Evolutionary conservation across 92 coral and sea anemone genomes (phyloP).

Genomic region (Muricea muricata): DNA sequence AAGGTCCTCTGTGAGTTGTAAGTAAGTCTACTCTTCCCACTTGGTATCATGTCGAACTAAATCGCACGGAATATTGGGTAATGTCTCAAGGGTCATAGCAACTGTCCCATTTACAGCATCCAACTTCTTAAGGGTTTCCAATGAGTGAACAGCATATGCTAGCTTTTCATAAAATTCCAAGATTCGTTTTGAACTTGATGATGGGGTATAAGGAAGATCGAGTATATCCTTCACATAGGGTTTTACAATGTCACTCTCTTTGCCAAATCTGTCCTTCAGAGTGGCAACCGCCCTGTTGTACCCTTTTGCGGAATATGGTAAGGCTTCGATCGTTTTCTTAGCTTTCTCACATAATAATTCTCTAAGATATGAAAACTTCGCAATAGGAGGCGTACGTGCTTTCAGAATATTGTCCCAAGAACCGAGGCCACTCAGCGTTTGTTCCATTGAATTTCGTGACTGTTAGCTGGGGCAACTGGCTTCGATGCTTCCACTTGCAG

Average conservation of each 20-base stretch:
- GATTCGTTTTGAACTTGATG: conserved; percentile 2
- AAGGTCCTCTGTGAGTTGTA: too few species aligned
- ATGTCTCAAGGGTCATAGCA: neutral
- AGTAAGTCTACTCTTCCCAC: neutral
- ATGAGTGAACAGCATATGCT: neutral
- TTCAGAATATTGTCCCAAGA: neutral
- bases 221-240: conserved; percentile 34
- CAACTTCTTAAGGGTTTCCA: neutral
- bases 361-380: conserved; percentile 42
- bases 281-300: conserved; percentile 46
- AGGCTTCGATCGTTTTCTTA: conserved; percentile 36
- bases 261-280: conserved; percentile 51
- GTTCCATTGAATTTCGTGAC: neutral
- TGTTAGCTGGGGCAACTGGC: neutral
- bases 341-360: conserved; percentile 27
- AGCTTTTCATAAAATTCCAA: conserved; percentile 15
- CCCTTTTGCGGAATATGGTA: conserved; percentile 48
- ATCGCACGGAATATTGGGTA: neutral
- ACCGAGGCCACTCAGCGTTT: neutral
- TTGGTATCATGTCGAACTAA: neutral
- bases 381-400: conserved; percentile 6
- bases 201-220: conserved; percentile 50
- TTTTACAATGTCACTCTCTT: conserved; percentile 48
- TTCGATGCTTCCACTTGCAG: neutral
- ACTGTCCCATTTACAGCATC: neutral